phyloP scores from a whole-genome alignment of 1,140 invertebrate genomes.

The Orius laevigatus region DNA sequence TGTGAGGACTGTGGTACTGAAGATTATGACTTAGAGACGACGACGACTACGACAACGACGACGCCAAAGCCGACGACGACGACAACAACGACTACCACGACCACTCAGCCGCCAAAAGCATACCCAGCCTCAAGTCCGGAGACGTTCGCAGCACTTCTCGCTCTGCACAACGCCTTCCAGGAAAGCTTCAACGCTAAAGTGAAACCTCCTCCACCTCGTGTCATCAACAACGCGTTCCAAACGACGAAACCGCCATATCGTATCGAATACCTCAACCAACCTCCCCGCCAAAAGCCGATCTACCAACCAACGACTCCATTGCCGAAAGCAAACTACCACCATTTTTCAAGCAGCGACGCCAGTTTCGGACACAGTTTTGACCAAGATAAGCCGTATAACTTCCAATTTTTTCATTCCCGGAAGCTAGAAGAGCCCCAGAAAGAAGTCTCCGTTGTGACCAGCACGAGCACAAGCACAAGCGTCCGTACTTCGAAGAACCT shows the following conservation, averaged over 20 bases:
- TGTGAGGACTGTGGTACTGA: conserved; percentile 23
- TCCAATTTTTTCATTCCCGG: conserved; percentile 12
- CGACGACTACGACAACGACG: conserved; percentile 23
- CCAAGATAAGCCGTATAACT: conserved; percentile 9
- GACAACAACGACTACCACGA: conserved; percentile 18
- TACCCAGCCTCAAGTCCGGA: conserved; percentile 19
- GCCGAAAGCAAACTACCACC: conserved; percentile 12
- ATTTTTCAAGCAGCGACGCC: conserved; percentile 9
- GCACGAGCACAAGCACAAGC: conserved; percentile 19
- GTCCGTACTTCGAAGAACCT: conserved; percentile 4
- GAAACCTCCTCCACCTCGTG: conserved; percentile 9
- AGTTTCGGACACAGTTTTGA: conserved; percentile 13
- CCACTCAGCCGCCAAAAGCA: conserved; percentile 19
- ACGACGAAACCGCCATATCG: background rate
- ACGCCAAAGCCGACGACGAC: conserved; percentile 18
- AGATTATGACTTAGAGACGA: conserved; percentile 21
- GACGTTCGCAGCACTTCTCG: conserved; percentile 21
- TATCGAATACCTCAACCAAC: conserved; percentile 7
- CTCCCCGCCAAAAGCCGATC: conserved; percentile 14
- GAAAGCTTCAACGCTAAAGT: background rate
- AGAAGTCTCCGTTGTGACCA: conserved; percentile 16
- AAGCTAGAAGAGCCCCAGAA: conserved; percentile 2
- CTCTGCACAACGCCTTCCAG: conserved; percentile 23
- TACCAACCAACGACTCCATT: background rate
- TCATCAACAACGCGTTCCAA: conserved; percentile 8